Evolutionary conservation across 2,888 invertebrate genomes (phyloP).

Genomic region (Steromphala cineraria): DNA sequence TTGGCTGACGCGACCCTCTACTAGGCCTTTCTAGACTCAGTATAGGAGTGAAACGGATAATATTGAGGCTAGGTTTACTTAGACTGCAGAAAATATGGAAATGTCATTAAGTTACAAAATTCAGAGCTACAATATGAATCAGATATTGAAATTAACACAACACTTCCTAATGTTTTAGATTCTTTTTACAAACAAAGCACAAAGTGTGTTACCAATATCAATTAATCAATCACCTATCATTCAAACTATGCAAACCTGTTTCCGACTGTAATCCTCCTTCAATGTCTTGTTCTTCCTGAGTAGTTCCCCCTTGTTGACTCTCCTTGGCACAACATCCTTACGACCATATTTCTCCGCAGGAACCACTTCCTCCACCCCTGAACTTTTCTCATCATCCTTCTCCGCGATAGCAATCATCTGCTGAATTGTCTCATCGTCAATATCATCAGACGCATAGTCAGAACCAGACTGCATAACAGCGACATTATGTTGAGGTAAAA

Average conservation of each 20-base stretch:
- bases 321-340: conserved; percentile 29
- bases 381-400: conserved; percentile 20
- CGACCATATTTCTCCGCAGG: conserved; percentile 18
- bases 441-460: conserved; percentile 19
- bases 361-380: conserved; percentile 23
- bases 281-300: conserved; percentile 57
- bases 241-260: conserved; percentile 39
- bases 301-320: conserved; percentile 39
- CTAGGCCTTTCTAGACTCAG: no score
- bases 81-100: no score
- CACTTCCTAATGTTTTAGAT: no score
- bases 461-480: neutral
- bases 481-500: neutral
- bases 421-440: conserved; percentile 32
- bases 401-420: conserved; percentile 39
- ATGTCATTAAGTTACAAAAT: neutral
- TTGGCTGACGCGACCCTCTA: no score
- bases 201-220: no score
- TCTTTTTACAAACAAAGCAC: no score
- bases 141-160: neutral
- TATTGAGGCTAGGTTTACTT: no score
- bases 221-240: no score
- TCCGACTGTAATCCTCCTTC: conserved; percentile 58
- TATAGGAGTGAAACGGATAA: no score
- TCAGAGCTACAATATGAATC: neutral